A percentile compares a stretch with the other conserved stretches of the same genome.
Evolutionary conservation across 2,888 invertebrate species (phyloP).

Genomic region (Cantharis rustica): DNA sequence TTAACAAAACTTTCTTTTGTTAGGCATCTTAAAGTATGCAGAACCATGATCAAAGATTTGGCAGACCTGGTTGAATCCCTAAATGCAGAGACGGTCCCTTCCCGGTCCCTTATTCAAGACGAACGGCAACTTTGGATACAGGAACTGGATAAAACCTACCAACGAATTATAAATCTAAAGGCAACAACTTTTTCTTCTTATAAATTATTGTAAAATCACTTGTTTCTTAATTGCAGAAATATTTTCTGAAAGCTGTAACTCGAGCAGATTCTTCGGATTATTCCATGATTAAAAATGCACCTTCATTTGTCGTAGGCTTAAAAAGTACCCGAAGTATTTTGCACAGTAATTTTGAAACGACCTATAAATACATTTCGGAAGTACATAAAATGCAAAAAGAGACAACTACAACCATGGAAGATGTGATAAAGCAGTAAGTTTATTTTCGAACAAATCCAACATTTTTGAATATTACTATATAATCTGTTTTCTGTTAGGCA

Average conservation of each 20-base stretch:
- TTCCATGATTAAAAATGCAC: not conserved
- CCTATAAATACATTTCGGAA: not conserved
- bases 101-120: not conserved
- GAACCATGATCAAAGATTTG: slow-evolving; percentile 3
- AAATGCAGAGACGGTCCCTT: not conserved
- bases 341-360: not conserved
- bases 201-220: no score
- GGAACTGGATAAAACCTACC: not conserved
- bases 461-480: not conserved
- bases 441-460: not conserved
- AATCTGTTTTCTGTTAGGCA: not conserved
- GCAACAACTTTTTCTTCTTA: not conserved
- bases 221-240: not conserved
- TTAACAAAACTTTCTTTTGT: not conserved
- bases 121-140: not conserved
- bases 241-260: not conserved
- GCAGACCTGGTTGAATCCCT: not conserved
- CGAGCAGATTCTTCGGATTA: not conserved
- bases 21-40: slow-evolving; percentile 2
- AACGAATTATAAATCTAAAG: not conserved
- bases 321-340: not conserved
- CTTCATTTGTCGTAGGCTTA: not conserved
- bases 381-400: not conserved
- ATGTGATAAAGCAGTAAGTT: not conserved
- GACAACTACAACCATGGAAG: not conserved